A percentile compares a stretch with the other conserved stretches of the same genome.
These are phyloP conservation scores for Drosophila mercatorum DNA, from an alignment of 2,888 invertebrate genomes.

Conservation along the genomic window DNA sequence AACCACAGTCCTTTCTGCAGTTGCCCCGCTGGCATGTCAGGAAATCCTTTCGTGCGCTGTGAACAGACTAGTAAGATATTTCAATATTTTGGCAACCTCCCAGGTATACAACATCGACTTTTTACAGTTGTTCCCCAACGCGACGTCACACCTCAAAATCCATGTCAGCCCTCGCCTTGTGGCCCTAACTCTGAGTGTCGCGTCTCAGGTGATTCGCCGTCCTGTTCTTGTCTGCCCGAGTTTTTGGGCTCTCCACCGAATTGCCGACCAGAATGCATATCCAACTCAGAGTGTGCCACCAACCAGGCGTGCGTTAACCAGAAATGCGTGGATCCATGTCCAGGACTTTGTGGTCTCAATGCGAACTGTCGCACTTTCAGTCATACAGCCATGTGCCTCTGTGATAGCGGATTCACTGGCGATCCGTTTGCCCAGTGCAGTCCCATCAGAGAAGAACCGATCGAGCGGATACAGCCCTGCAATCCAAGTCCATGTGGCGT, in stretches of 20 bases:
- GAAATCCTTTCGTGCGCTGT: constrained; percentile 89
- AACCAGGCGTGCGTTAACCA: constrained; percentile 86
- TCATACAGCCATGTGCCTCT: constrained; percentile 87
- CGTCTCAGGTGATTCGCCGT: constrained; percentile 82
- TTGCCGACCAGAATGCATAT: constrained; percentile 88
- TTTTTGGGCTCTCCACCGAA: constrained; percentile 88
- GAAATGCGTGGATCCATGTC: constrained; percentile 87
- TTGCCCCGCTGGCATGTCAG: constrained; percentile 88
- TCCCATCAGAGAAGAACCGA: constrained; percentile 85
- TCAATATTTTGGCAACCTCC: not conserved
- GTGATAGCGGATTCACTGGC: constrained; percentile 86
- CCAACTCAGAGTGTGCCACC: constrained; percentile 87
- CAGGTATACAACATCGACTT: constrained; percentile 12
- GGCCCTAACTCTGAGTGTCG: constrained; percentile 90
- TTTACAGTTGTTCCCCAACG: constrained; percentile 68
- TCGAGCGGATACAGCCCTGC: constrained; percentile 84
- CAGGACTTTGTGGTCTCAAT: constrained; percentile 87
- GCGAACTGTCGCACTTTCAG: constrained; percentile 87
- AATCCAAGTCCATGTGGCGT: constrained; percentile 87
- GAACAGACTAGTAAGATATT: constrained; percentile 83
- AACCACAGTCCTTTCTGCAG: constrained; percentile 91
- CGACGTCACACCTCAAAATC: constrained; percentile 83
- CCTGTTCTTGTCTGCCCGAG: constrained; percentile 87
- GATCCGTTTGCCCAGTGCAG: constrained; percentile 86
- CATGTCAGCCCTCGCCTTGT: constrained; percentile 89